Evolutionary conservation across 2,888 invertebrate genomes (phyloP).

Genomic region (Hartigia nigra): DNA sequence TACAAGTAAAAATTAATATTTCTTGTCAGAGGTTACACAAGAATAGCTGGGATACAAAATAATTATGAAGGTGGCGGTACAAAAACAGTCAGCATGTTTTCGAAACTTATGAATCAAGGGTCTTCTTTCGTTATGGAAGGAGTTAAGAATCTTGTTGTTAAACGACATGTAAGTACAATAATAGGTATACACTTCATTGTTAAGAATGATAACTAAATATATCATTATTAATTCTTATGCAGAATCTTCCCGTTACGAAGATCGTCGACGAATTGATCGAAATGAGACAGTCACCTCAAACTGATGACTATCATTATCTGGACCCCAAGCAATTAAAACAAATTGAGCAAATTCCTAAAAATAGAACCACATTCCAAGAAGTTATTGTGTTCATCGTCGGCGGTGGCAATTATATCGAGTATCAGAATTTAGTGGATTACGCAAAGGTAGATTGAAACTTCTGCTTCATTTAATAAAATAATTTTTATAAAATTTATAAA

Average conservation of each 20-base stretch:
- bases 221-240: constrained; percentile 36
- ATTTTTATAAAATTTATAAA: constrained; percentile 11
- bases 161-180: constrained; percentile 84
- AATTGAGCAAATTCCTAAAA: constrained; percentile 73
- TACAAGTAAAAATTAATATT: background rate
- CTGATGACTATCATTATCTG: constrained; percentile 91
- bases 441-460: constrained; percentile 74
- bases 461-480: background rate
- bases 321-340: constrained; percentile 94
- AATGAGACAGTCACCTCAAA: constrained; percentile 79
- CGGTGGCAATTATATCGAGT: constrained; percentile 98
- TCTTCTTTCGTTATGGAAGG: constrained; percentile 99
- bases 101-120: constrained; percentile 95
- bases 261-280: constrained; percentile 92
- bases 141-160: constrained; percentile 98
- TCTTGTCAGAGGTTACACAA: constrained; percentile 77
- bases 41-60: constrained; percentile 78
- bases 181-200: background rate
- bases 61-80: constrained; percentile 94
- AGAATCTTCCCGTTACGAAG: constrained; percentile 95
- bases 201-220: background rate
- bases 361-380: constrained; percentile 80
- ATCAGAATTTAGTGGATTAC: constrained; percentile 97
- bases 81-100: constrained; percentile 98
- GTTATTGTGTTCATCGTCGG: constrained; percentile 92